These are phyloP conservation scores for Scaptomyza parva DNA, from an alignment of 2,888 invertebrate species.

Conservation along the genomic window DNA sequence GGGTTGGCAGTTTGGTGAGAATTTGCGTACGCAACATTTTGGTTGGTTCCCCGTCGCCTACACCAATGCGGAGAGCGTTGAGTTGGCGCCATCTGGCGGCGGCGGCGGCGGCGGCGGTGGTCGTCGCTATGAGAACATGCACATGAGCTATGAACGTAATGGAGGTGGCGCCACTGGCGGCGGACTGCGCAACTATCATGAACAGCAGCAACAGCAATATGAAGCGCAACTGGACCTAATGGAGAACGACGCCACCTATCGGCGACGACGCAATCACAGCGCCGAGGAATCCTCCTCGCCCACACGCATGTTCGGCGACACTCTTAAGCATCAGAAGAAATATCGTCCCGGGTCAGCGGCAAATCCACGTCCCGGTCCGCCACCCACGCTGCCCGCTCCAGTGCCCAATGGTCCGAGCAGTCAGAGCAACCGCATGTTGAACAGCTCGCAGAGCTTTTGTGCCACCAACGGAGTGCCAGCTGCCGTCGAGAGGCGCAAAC, in stretches of 20 bases:
- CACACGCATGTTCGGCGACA: conserved; percentile 91
- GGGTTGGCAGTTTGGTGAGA: conserved; percentile 99
- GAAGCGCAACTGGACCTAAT: conserved; percentile 71
- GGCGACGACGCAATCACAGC: conserved; percentile 78
- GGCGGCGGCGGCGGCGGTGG: conserved; percentile 29
- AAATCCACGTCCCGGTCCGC: conserved; percentile 88
- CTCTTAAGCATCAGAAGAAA: conserved; percentile 86
- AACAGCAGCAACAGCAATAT: conserved; percentile 70
- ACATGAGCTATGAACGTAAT: conserved; percentile 81
- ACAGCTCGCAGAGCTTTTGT: conserved; percentile 88
- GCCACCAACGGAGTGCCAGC: conserved; percentile 82
- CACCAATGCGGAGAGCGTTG: conserved; percentile 90
- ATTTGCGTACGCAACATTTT: conserved; percentile 94
- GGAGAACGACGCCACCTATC: conserved; percentile 79
- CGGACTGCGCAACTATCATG: conserved; percentile 78
- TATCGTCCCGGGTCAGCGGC: conserved; percentile 86
- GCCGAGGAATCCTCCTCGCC: conserved; percentile 86
- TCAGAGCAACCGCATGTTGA: conserved; percentile 84
- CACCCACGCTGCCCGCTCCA: conserved; percentile 90
- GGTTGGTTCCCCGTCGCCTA: conserved; percentile 99
- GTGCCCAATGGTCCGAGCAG: conserved; percentile 85
- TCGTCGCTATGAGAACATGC: conserved; percentile 81
- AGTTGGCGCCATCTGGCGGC: conserved; percentile 36
- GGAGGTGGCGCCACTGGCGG: conserved; percentile 32
- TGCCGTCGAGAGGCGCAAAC: conserved; percentile 81